Evolutionary conservation across 2,113 vertebrate species (phyloP), one percentile per base, ranked within the genome.

Genomic region (Gambusia holbrooki): DNA sequence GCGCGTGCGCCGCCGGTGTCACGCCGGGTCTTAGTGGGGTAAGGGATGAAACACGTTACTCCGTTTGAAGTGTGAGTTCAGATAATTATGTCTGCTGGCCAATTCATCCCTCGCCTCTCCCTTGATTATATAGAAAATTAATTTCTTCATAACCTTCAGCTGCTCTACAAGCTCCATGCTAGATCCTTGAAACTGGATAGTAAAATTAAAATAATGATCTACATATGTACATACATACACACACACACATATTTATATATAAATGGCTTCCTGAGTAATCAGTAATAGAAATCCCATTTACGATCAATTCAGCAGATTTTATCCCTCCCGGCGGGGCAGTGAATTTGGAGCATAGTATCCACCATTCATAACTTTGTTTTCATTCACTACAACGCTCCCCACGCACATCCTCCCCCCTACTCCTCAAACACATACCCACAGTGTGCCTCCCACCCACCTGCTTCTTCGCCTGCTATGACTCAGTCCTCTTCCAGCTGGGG

Each of bases 391-490:
- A 58, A 45, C 69, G 37, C 35, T 62, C 48, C 33, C 80, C 73
- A 74, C 84, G 86, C 74, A 83, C 77, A 11, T 62, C 78, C 68
- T 77, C 76, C 27, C 68, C 27, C 75, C 66, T 40, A 54, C 81
- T 74, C 62, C 79, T 65, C 75, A 27, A 42, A 42, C 66, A 13
- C 80, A 54, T 7, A 32, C 66, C 45, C 64, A 80, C 77, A 33
- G 37, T 40, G 81, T 73, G 30, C 80, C 81, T 77, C 89, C 85
- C 86, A 81, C 88, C 81, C 85, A 91, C 76, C 72, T 82, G 79
- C 77, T 74, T 82, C 77, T 72, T 73, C 71, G 76, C 79, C 83
- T 87, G 88, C 88, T 87, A 82, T 92, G 92, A 92, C 90, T 92
- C 92, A 92, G 85, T 90, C 76, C 77, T 84, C 85, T 81, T 77